Evolutionary conservation across 2,888 invertebrate genomes (phyloP).

Genomic region (Cerastoderma edule): DNA sequence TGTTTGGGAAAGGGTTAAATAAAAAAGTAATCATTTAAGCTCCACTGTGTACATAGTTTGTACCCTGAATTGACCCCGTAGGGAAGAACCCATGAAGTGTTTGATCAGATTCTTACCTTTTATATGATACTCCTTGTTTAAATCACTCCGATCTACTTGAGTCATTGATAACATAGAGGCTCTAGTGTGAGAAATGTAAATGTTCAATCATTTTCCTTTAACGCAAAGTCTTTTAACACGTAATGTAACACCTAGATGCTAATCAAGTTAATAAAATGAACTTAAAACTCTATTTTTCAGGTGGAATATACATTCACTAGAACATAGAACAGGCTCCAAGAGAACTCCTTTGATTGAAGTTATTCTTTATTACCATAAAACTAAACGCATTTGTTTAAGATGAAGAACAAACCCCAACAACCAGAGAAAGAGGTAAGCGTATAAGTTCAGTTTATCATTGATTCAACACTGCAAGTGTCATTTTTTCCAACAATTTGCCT

Average conservation of each 20-base stretch:
- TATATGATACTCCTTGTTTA: conserved; percentile 9
- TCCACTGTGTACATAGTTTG: neutral
- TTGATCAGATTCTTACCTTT: conserved; percentile 11
- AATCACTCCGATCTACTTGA: neutral
- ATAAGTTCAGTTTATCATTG: conserved; percentile 16
- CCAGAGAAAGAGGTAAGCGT: neutral
- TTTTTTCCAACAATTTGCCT: conserved; percentile 41
- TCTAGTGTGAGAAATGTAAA: neutral
- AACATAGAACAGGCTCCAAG: too few relatives aligned
- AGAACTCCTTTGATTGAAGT: too few relatives aligned
- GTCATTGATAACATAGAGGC: conserved; percentile 11
- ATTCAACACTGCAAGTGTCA: conserved; percentile 25
- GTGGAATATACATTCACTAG: too few relatives aligned
- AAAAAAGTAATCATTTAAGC: too few relatives aligned
- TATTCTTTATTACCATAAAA: too few relatives aligned
- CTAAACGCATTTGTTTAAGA: neutral
- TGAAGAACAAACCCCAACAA: neutral
- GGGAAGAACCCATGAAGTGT: neutral
- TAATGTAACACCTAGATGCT: too few relatives aligned
- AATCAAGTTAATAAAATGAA: too few relatives aligned
- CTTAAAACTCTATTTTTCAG: too few relatives aligned
- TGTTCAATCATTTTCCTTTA: neutral
- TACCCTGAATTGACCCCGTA: neutral
- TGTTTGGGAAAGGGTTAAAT: too few relatives aligned
- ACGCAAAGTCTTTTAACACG: too few relatives aligned